Conservation (phyloP, 2,113 vertebrate species). For the Pavo muticus region DNA sequence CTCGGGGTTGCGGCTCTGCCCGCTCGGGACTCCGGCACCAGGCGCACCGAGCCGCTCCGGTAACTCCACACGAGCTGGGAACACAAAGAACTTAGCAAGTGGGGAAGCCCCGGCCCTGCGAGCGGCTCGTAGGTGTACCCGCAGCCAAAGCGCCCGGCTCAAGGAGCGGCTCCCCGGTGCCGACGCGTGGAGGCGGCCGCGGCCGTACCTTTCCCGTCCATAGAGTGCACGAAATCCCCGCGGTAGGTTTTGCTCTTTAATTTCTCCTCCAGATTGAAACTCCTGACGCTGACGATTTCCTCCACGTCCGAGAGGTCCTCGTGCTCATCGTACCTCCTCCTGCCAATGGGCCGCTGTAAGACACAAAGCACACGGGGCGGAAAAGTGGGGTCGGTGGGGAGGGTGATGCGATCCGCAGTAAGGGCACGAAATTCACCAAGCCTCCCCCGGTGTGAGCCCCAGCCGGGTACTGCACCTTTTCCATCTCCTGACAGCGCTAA, state of each 20-base stretch:
- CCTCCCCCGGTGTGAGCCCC: background rate
- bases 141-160: background rate
- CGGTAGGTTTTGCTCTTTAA: slow-evolving; percentile 86
- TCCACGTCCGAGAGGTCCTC: slow-evolving; percentile 96
- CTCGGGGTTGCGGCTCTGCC: no score
- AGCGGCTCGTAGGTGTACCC: background rate
- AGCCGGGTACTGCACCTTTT: slow-evolving; percentile 20
- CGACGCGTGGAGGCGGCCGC: background rate
- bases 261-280: slow-evolving; percentile 95
- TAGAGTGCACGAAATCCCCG: slow-evolving; percentile 85
- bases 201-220: slow-evolving; percentile 93
- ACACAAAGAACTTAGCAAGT: background rate
- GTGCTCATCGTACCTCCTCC: slow-evolving; percentile 93
- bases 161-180: background rate
- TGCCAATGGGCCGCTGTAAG: slow-evolving; percentile 88
- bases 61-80: background rate
- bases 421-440: background rate
- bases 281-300: slow-evolving; percentile 91
- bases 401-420: background rate
- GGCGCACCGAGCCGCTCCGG: no score
- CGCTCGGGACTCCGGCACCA: no score
- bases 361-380: slow-evolving; percentile 18
- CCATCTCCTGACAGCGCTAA: slow-evolving; percentile 35
- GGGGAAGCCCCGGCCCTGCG: background rate
- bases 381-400: background rate